Conservation (phyloP, 2,113 vertebrate species). For the Typhlomys cinereus region DNA sequence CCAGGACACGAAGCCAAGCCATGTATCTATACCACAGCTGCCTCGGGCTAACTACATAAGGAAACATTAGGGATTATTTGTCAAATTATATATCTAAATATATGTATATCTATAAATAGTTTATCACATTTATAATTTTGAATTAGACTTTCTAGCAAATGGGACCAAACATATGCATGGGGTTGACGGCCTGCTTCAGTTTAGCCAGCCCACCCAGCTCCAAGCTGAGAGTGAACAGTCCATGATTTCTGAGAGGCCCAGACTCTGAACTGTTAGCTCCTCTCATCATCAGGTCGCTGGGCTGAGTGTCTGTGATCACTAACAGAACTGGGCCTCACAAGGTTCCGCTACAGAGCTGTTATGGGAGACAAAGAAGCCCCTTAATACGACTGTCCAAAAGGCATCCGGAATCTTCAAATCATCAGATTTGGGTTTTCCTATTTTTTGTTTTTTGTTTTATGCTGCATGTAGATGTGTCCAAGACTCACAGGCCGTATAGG, state of each 20-base stretch:
- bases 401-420: not conserved
- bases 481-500: not conserved
- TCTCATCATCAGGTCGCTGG: conserved; percentile 25
- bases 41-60: not conserved
- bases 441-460: not conserved
- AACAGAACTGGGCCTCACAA: not conserved
- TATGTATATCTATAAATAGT: not conserved
- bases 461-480: conserved; percentile 47
- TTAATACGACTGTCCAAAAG: conserved; percentile 51
- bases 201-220: not conserved
- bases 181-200: conserved; percentile 15
- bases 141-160: conserved; percentile 37
- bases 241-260: conserved; percentile 1
- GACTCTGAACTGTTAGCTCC: not conserved
- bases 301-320: conserved; percentile 74
- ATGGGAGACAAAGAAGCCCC: conserved; percentile 74
- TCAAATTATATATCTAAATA: not conserved
- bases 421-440: not conserved
- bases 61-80: conserved; percentile 4
- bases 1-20: not conserved
- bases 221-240: not conserved
- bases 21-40: not conserved
- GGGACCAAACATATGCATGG: conserved; percentile 60
- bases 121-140: conserved; percentile 60
- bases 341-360: not conserved